These are phyloP conservation scores for Camponotus fellah DNA, from an alignment of 2,888 invertebrate species.

Conservation along the genomic window DNA sequence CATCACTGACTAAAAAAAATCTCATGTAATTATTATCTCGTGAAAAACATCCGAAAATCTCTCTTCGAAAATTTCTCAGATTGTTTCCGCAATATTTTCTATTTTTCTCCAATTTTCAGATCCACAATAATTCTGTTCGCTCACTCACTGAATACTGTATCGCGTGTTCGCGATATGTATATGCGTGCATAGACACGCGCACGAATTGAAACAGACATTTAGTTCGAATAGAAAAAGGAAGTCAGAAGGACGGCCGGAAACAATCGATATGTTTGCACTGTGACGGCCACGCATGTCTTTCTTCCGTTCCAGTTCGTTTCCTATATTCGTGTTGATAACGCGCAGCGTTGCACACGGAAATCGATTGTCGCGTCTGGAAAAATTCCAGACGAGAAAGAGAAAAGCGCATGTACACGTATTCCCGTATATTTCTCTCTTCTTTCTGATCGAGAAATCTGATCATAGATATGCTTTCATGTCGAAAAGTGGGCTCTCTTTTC, in stretches of 20 bases:
- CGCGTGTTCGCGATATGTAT: neutral
- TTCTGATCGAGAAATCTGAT: neutral
- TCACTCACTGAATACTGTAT: neutral
- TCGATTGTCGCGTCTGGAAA: constrained; percentile 40
- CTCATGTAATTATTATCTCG: neutral
- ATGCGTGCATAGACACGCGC: constrained; percentile 25
- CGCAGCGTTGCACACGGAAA: constrained; percentile 44
- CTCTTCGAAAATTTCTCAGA: neutral
- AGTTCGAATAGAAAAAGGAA: constrained; percentile 34
- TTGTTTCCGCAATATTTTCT: neutral
- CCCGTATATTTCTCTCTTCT: neutral
- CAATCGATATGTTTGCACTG: constrained; percentile 75
- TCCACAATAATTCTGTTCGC: neutral
- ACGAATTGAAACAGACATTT: constrained; percentile 58
- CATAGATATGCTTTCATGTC: neutral
- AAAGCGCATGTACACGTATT: neutral
- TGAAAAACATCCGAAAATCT: neutral
- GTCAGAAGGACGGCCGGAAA: constrained; percentile 59
- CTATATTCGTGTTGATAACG: constrained; percentile 35
- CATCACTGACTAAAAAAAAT: neutral
- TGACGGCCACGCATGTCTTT: constrained; percentile 64
- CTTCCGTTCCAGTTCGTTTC: constrained; percentile 44
- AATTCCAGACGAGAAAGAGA: constrained; percentile 23
- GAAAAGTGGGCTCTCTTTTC: neutral
- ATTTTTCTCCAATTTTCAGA: constrained; percentile 16